Evolutionary conservation across 2,888 invertebrate species (phyloP).

Genomic region (Cheilosia variabilis): DNA sequence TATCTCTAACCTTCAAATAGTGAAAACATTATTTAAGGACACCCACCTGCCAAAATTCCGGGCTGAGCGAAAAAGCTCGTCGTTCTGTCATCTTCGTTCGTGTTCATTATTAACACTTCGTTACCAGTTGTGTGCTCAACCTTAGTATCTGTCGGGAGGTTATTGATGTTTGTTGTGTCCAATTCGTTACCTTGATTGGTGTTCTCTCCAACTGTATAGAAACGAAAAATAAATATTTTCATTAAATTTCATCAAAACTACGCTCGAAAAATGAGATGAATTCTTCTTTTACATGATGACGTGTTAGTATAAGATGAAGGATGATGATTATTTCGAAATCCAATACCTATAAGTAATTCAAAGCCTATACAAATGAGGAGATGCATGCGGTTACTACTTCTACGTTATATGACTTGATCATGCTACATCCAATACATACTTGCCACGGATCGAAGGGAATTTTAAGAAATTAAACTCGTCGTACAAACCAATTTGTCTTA

Average conservation of each 20-base stretch:
- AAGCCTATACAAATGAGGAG: slow-evolving; percentile 62
- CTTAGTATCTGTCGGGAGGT: slow-evolving; percentile 82
- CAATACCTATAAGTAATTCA: slow-evolving; percentile 27
- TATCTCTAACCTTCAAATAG: not conserved
- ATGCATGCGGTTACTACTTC: slow-evolving; percentile 71
- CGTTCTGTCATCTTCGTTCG: slow-evolving; percentile 91
- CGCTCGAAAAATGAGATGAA: slow-evolving; percentile 8
- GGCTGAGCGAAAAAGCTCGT: slow-evolving; percentile 98
- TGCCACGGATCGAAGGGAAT: slow-evolving; percentile 32
- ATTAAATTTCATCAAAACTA: slow-evolving; percentile 17
- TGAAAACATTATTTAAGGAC: not conserved
- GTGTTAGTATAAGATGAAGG: slow-evolving; percentile 33
- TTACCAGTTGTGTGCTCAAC: slow-evolving; percentile 84
- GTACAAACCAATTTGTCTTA: slow-evolving; percentile 53
- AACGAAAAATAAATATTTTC: slow-evolving; percentile 16
- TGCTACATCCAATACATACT: slow-evolving; percentile 41
- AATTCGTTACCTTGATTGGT: slow-evolving; percentile 81
- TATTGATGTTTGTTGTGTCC: slow-evolving; percentile 81
- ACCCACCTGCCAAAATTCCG: slow-evolving; percentile 94
- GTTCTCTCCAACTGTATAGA: slow-evolving; percentile 75
- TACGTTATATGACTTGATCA: slow-evolving; percentile 36
- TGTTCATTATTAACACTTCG: slow-evolving; percentile 92
- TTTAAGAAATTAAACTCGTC: not conserved
- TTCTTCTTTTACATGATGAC: slow-evolving; percentile 14
- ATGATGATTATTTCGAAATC: slow-evolving; percentile 32